Evolutionary conservation across 2,113 vertebrate species (phyloP).

Genomic region (Thamnaconus septentrionalis): DNA sequence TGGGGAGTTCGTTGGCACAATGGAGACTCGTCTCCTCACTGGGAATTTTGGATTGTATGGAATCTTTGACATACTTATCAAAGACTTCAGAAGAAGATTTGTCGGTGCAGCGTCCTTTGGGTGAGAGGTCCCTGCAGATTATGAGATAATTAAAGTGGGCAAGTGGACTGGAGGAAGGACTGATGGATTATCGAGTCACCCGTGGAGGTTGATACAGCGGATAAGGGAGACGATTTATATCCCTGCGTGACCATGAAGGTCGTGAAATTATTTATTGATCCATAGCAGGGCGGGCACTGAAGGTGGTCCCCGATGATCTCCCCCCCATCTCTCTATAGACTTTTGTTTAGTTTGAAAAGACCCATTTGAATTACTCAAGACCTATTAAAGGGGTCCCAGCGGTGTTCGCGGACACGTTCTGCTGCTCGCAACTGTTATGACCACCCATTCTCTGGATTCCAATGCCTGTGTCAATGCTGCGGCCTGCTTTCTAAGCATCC

Average conservation of each 20-base stretch:
- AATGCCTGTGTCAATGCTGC: not conserved
- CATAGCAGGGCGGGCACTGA: slow-evolving; percentile 11
- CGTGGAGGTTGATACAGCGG: not conserved
- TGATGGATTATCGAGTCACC: slow-evolving; percentile 40
- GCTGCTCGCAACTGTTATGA: not conserved
- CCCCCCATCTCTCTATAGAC: slow-evolving; percentile 10
- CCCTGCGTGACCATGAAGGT: slow-evolving; percentile 30
- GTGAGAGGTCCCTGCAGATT: slow-evolving; percentile 13
- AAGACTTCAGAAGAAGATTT: not conserved
- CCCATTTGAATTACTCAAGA: slow-evolving; percentile 21
- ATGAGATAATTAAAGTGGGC: slow-evolving; percentile 36
- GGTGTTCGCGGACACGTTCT: slow-evolving; percentile 1
- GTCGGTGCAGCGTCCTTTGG: not conserved
- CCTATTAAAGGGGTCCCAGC: slow-evolving; percentile 22
- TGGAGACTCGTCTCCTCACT: too few species aligned
- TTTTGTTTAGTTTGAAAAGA: slow-evolving; percentile 16
- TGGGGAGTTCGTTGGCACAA: too few species aligned
- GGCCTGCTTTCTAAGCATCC: slow-evolving; percentile 2
- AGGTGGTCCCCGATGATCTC: slow-evolving; percentile 33
- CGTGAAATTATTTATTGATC: slow-evolving; percentile 64
- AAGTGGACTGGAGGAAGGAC: slow-evolving; percentile 6
- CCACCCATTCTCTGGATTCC: not conserved
- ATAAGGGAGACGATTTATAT: slow-evolving; percentile 34
- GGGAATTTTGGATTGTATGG: too few species aligned
- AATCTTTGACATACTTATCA: not conserved